phyloP scores from a whole-genome alignment of 2,797 vertebrate genomes.

The Etheostoma perlongum region DNA sequence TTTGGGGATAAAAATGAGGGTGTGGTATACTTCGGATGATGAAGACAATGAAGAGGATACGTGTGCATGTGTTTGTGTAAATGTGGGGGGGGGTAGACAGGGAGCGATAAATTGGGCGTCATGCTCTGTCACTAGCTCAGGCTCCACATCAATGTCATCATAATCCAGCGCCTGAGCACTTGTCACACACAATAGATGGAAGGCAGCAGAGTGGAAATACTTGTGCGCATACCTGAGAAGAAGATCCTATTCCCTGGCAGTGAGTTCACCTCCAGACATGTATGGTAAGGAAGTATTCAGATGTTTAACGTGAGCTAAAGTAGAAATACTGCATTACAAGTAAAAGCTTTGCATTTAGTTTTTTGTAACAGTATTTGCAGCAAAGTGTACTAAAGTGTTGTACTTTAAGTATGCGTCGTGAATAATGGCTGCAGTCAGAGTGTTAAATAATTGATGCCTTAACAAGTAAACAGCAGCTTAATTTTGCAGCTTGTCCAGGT shows the following conservation, averaged over 20 bases:
- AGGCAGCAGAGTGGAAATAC: slow-evolving; percentile 62
- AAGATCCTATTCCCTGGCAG: slow-evolving; percentile 14
- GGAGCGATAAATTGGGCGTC: slow-evolving; percentile 49
- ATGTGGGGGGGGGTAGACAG: slow-evolving; percentile 27
- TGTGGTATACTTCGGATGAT: slow-evolving; percentile 35
- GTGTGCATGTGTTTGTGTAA: slow-evolving; percentile 33
- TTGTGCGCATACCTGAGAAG: slow-evolving; percentile 56
- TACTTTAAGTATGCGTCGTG: slow-evolving; percentile 17
- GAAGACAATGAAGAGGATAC: slow-evolving; percentile 42
- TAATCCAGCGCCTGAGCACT: slow-evolving; percentile 49
- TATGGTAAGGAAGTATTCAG: not conserved
- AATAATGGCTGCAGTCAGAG: slow-evolving; percentile 22
- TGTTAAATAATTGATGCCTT: slow-evolving; percentile 40
- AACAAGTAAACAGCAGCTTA: slow-evolving; percentile 41
- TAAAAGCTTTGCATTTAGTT: not conserved
- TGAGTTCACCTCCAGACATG: slow-evolving; percentile 18
- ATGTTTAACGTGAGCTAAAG: slow-evolving; percentile 14
- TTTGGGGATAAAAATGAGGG: slow-evolving; percentile 3
- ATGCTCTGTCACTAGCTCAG: slow-evolving; percentile 54
- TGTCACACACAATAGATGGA: slow-evolving; percentile 64
- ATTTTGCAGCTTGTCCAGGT: slow-evolving; percentile 39
- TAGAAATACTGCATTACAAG: not conserved
- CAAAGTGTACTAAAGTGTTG: slow-evolving; percentile 1
- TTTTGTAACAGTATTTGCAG: slow-evolving; percentile 3
- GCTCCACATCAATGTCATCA: slow-evolving; percentile 57